Base-by-base conservation (phyloP, 2,797 vertebrate species). In the Florisuga fusca region DNA sequence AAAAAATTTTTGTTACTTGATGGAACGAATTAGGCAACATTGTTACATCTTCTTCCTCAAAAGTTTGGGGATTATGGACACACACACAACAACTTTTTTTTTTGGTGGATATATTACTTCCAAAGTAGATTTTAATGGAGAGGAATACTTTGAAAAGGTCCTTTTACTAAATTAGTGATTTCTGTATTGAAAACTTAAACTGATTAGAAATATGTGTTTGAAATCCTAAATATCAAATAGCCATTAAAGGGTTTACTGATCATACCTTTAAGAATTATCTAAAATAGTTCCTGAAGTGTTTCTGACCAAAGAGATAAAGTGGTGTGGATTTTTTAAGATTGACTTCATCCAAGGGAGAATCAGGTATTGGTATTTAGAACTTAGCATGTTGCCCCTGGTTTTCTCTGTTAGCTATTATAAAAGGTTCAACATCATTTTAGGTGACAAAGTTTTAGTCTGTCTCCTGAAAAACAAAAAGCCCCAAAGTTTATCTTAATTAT, bases 11-110 rank as follows among this genome's bases (percentile, higher is more conserved):
- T 72, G 4, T 36, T 74, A 33, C 48, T 61, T 86, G 20, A 34
- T 46, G 4, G 31, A 29, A 31, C 53, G 10, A 59, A 46, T 73
- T 77, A 46, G 31, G 54, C 25, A 77, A 25, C 38, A 21, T 45
- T 86, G 66, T 84, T 73, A 25, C 38, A 46, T 46, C 31, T 91
- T 43, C 14, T 31, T 81, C 17, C 36, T 93, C 12, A 31, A 18
- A 66, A 64, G 3, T 21, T 8, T 75, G 45, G 64, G 19, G 23
- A 55, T 50, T 64, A 78, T 51, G 27, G 29, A 71, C 0, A 1
- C 1, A 7, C 10, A 9, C 1, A 0, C 3, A 4, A 41, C 11
- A 7, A 7, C 10, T 36, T 36, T 36, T 41, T 41, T 34, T 72
- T 48, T 74, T 33, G 7, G 12, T 77, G 36, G 5, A 13, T 84